A percentile compares a stretch with the other conserved stretches of the same genome.
Conservation (phyloP, 2,888 invertebrate genomes). For the Eucriotettix oculatus region DNA sequence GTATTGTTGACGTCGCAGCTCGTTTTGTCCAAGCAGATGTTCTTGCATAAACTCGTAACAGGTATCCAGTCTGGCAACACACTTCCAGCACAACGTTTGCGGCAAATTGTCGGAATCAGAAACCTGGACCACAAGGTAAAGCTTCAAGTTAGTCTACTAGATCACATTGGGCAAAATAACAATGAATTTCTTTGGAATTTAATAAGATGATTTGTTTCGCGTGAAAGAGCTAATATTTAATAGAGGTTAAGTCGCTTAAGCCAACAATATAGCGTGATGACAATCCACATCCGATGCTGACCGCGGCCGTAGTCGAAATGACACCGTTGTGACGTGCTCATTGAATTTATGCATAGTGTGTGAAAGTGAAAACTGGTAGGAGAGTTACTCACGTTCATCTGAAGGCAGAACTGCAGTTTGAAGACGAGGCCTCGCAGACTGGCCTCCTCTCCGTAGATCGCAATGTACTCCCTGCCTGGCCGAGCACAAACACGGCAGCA, state of each 20-base stretch:
- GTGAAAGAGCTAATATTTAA: too few species aligned
- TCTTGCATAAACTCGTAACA: slow-evolving; percentile 2
- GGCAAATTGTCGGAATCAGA: not conserved
- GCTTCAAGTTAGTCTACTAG: too few species aligned
- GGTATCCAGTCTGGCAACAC: not conserved
- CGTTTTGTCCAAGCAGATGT: not conserved
- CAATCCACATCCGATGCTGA: too few species aligned
- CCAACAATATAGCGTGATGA: too few species aligned
- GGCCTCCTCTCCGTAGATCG: not conserved
- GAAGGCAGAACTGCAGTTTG: slow-evolving; percentile 1
- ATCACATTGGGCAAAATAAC: too few species aligned
- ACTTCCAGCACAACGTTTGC: slow-evolving; percentile 1
- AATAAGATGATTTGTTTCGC: too few species aligned
- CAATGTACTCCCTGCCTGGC: not conserved
- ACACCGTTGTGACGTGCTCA: too few species aligned
- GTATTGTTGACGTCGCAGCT: not conserved
- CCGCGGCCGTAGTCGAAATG: too few species aligned
- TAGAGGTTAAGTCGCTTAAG: too few species aligned
- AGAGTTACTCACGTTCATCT: slow-evolving; percentile 1
- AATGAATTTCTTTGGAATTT: too few species aligned
- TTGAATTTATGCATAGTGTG: too few species aligned
- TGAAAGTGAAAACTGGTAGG: too few species aligned
- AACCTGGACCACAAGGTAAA: not conserved
- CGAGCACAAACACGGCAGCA: slow-evolving; percentile 3
- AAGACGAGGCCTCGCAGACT: not conserved